phyloP scores from a whole-genome alignment of 1,140 invertebrate genomes.

The Harpegnathos saltator region DNA sequence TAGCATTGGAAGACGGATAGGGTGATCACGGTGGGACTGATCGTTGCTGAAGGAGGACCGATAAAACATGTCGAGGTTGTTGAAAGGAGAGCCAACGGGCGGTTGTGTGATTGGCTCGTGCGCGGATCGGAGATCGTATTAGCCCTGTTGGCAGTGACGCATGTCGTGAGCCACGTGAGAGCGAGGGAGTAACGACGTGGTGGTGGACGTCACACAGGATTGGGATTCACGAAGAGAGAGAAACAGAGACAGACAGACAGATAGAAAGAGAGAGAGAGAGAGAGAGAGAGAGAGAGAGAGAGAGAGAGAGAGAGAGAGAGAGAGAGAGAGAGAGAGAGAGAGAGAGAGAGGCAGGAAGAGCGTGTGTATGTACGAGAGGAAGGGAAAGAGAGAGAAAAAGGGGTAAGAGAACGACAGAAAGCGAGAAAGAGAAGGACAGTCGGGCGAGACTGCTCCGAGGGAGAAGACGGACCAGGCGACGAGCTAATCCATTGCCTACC shows the following conservation, averaged over 20 bases:
- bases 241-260: constrained; percentile 54
- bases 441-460: constrained; percentile 16
- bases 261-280: constrained; percentile 58
- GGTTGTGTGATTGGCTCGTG: constrained; percentile 79
- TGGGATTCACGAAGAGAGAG: constrained; percentile 39
- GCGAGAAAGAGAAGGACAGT: constrained; percentile 58
- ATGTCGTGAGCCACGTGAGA: constrained; percentile 56
- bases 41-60: constrained; percentile 47
- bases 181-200: constrained; percentile 54
- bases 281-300: constrained; percentile 65
- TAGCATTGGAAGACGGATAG: constrained; percentile 31
- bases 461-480: constrained; percentile 62
- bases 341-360: constrained; percentile 65
- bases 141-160: constrained; percentile 72
- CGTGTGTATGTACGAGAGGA: no score
- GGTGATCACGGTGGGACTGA: constrained; percentile 40
- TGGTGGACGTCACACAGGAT: constrained; percentile 51
- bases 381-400: not conserved
- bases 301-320: constrained; percentile 34
- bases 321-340: constrained; percentile 63
- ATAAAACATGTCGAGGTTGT: constrained; percentile 76
- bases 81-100: constrained; percentile 76
- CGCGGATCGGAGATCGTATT: constrained; percentile 76
- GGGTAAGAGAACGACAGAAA: constrained; percentile 54
- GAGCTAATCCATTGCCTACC: constrained; percentile 74